phyloP scores from a whole-genome alignment of 1,140 invertebrate genomes.

The Thereuonema tuberculata region DNA sequence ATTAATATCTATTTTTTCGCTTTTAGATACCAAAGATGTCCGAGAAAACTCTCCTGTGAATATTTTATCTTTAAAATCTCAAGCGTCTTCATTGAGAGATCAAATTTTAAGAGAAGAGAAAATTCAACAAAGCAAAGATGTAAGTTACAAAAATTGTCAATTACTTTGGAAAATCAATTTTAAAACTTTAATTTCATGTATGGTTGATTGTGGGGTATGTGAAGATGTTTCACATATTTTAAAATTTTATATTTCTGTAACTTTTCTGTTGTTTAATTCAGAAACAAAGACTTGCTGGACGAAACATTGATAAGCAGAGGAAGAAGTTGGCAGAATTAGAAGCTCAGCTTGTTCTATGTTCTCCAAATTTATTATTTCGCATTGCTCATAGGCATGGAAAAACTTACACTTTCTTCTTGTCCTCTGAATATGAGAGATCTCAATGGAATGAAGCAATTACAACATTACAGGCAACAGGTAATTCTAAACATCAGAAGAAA shows the following conservation, averaged over 20 bases:
- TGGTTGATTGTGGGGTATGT: no score
- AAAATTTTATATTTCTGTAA: no score
- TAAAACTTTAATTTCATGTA: no score
- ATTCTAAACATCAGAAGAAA: no score
- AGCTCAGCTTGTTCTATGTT: constrained; percentile 72
- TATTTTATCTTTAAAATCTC: constrained; percentile 66
- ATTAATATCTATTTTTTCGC: not conserved
- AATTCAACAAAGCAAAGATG: constrained; percentile 33
- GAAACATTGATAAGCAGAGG: constrained; percentile 65
- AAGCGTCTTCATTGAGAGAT: constrained; percentile 69
- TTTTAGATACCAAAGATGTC: constrained; percentile 12
- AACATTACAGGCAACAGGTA: constrained; percentile 44
- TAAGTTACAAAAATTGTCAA: constrained; percentile 5
- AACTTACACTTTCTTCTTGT: constrained; percentile 72
- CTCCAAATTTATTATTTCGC: constrained; percentile 71
- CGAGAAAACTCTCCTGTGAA: constrained; percentile 57
- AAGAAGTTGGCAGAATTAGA: constrained; percentile 80
- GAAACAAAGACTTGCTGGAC: constrained; percentile 27
- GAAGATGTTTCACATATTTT: no score
- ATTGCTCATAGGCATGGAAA: constrained; percentile 47
- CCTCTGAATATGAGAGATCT: constrained; percentile 81
- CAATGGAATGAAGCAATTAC: constrained; percentile 87
- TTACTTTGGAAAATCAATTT: not conserved
- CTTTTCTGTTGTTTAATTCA: no score
- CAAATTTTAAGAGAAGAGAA: constrained; percentile 62